Evolutionary conservation across 2,888 invertebrate genomes (phyloP).

Genomic region (Andrena hattorfiana): DNA sequence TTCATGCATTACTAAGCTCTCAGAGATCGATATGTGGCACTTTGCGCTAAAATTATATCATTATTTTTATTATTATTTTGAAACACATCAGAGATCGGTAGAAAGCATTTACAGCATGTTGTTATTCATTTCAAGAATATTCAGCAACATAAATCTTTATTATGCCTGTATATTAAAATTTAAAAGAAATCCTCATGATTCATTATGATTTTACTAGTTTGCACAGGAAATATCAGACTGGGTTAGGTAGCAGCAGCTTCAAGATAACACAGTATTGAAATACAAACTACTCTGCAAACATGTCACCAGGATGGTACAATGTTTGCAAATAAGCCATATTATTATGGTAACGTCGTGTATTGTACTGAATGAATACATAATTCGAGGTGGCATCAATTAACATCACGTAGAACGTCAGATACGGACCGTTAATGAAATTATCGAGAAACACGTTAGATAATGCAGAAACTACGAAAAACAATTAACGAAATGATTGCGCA

Average conservation of each 20-base stretch:
- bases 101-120: background rate
- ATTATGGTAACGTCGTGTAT: conserved; percentile 32
- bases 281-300: conserved; percentile 61
- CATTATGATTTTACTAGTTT: conserved; percentile 53
- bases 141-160: background rate
- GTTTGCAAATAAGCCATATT: conserved; percentile 45
- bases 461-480: background rate
- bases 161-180: conserved; percentile 16
- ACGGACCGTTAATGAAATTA: background rate
- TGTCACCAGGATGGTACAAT: conserved; percentile 44
- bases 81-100: background rate
- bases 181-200: conserved; percentile 9
- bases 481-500: conserved; percentile 7
- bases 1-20: background rate
- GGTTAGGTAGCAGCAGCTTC: conserved; percentile 46
- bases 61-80: background rate
- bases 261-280: conserved; percentile 55
- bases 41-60: background rate
- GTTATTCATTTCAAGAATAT: background rate
- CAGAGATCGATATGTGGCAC: too few relatives aligned
- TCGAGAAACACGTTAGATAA: background rate
- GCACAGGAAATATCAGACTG: conserved; percentile 64
- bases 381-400: conserved; percentile 27
- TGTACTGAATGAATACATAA: conserved; percentile 23
- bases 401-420: background rate